Conservation (phyloP, 1,140 invertebrate species). For the Aphidius gifuensis region DNA sequence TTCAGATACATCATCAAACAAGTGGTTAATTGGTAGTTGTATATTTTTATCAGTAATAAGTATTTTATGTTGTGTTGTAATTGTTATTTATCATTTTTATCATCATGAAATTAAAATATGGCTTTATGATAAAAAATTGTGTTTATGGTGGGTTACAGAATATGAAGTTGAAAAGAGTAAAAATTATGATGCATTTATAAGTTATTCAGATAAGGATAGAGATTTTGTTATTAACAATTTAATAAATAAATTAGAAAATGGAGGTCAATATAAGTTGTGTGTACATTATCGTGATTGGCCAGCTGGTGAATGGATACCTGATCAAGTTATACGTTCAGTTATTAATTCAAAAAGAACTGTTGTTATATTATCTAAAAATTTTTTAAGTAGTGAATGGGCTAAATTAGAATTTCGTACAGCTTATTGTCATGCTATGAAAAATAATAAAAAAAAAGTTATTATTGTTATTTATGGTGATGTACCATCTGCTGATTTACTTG, state of each 20-base stretch:
- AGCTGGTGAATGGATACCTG: conserved; percentile 73
- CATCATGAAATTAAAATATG: conserved; percentile 67
- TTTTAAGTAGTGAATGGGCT: conserved; percentile 81
- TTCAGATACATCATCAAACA: conserved; percentile 51
- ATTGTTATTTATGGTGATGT: conserved; percentile 77
- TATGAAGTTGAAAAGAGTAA: conserved; percentile 75
- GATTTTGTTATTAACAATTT: conserved; percentile 69
- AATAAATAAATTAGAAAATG: conserved; percentile 64
- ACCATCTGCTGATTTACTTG: conserved; percentile 62
- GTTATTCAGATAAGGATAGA: conserved; percentile 79
- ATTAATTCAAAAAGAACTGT: conserved; percentile 76
- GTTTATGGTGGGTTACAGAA: conserved; percentile 66
- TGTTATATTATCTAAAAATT: conserved; percentile 77
- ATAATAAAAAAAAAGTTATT: conserved; percentile 70
- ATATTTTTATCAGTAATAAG: conserved; percentile 52
- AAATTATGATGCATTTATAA: conserved; percentile 82
- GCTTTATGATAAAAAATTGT: conserved; percentile 65
- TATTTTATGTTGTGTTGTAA: conserved; percentile 53
- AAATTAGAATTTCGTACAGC: conserved; percentile 80
- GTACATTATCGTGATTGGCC: conserved; percentile 82
- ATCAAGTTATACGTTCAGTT: conserved; percentile 76
- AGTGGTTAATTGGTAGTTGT: conserved; percentile 48
- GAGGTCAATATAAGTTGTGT: conserved; percentile 65
- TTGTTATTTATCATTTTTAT: conserved; percentile 63
- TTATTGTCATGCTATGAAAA: conserved; percentile 70